Evolutionary conservation across 2,888 invertebrate genomes (phyloP), one percentile per base, ranked within the genome.

Genomic region (Lepas anatifera): DNA sequence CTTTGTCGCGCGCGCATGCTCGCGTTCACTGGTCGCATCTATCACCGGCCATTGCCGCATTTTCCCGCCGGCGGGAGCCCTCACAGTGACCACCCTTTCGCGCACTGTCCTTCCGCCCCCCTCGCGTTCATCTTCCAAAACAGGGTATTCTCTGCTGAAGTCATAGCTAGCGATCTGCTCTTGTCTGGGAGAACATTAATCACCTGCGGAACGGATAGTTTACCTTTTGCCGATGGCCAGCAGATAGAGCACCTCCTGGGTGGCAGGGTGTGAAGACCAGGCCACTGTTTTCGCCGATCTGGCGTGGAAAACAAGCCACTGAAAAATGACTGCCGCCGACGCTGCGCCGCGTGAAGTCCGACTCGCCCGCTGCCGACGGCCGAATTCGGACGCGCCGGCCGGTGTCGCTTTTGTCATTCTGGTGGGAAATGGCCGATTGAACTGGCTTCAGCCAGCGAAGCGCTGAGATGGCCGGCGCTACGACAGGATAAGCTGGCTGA

Each of bases 281-380:
- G 35, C 58, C 58, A 58, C 58, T 58, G 58, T 58, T 58, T 58
- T 58, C 58, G 58, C 58, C 58, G 58, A 58, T 35, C 35, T 58
- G 32, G 58, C 18, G 58, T 7, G 35, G 58, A 58, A 58, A 58
- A 58, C 58, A 58, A 13, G 58, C 3, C 41, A 22, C 58, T 13
- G 58, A 32, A 32, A 58, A 58, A 52, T 25, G 29, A 46, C 18
- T 27, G n/a, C n/a, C n/a, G n/a, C n/a, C n/a, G n/a, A n/a, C n/a
- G n/a, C n/a, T n/a, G n/a, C n/a, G n/a, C n/a, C n/a, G n/a, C n/a
- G n/a, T n/a, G n/a, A n/a, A n/a, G n/a, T n/a, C n/a, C n/a, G n/a
- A n/a, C n/a, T n/a, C n/a, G n/a, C n/a, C n/a, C n/a, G n/a, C n/a
- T n/a, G n/a, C n/a, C n/a, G n/a, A n/a, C n/a, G n/a, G n/a, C n/a